A percentile compares a stretch with the other conserved stretches of the same genome.
These are phyloP conservation scores for Elgaria multicarinata DNA, from an alignment of 2,113 vertebrate genomes.

Conservation along the genomic window DNA sequence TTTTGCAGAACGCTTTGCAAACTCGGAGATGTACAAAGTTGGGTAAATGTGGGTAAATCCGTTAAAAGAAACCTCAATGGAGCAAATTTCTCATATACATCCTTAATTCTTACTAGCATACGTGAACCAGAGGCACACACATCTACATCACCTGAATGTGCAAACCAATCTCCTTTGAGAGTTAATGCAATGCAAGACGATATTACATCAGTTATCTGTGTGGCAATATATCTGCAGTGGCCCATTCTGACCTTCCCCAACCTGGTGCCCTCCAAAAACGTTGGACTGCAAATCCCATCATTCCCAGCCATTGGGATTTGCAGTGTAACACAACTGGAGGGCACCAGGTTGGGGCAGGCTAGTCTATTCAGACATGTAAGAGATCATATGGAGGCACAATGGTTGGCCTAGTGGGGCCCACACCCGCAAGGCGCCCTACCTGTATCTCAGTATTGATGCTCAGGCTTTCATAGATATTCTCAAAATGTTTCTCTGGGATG, in stretches of 20 bases:
- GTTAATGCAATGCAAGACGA: not conserved
- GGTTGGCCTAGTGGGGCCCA: too few species aligned
- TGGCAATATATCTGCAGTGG: not conserved
- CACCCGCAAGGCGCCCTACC: not conserved
- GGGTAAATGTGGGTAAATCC: too few species aligned
- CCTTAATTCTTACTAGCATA: not conserved
- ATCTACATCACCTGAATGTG: not conserved
- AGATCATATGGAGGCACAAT: not conserved
- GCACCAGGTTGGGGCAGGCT: too few species aligned
- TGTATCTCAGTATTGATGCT: accelerated
- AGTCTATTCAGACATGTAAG: too few species aligned
- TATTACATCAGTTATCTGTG: not conserved
- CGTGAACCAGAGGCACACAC: not conserved
- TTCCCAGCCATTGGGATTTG: too few species aligned
- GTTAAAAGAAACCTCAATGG: too few species aligned
- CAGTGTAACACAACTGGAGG: too few species aligned
- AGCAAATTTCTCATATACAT: too few species aligned
- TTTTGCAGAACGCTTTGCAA: too few species aligned
- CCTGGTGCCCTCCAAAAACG: too few species aligned
- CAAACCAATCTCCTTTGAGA: not conserved
- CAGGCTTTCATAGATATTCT: slow-evolving; percentile 18
- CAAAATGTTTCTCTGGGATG: slow-evolving; percentile 41
- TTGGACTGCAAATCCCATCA: too few species aligned
- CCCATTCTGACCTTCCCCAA: not conserved
- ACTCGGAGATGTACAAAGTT: too few species aligned